Evolutionary conservation across 2,113 vertebrate genomes (phyloP), one percentile per base, ranked within the genome.

Genomic region (Prionailurus viverrinus): DNA sequence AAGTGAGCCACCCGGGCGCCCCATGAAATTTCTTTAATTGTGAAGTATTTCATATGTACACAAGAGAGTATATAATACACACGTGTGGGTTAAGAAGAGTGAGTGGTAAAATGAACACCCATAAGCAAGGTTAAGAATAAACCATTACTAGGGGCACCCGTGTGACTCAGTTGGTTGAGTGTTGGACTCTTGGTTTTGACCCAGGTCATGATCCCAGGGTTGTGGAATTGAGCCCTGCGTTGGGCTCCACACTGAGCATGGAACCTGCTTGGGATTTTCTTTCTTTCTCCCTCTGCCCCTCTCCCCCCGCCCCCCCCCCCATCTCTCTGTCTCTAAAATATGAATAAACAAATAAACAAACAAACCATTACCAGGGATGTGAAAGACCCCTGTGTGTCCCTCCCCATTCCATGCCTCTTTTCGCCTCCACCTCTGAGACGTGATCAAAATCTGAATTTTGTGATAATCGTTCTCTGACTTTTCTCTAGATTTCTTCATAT

Each of bases 391-490:
- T 1, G 1, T 51, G 36, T 48, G 66, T 2, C 6, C 21, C 27
- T 58, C n/a, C 88, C 36, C 8, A 41, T 25, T 7, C 33, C 45
- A 79, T 19, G 23, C 13, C 36, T 86, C 74, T 90, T 65, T 79
- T 71, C 68, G 25, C 76, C 76, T 39, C 39, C 15, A 41, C 23
- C 39, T 41, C 71, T 14, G 33, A 88, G 6, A 48, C 19, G 29
- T n/a, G 18, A 71, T 88, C 51, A 88, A 78, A 94, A 71, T 51
- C 53, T 95, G 76, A 95, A 79, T 95, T 45, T 95, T 55, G 29
- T 39, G 33, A 92, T 84, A 84, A 63, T 82, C n/a, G 53, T 69
- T 41, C 27, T 18, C 23, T 53, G 79, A 39, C 41, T 88, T 69
- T 89, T 95, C 19, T 89, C 58, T 83, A 83, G 29, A 80, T 83